Conservation (phyloP, 2,797 vertebrate species). For the Tadarida brasiliensis region DNA sequence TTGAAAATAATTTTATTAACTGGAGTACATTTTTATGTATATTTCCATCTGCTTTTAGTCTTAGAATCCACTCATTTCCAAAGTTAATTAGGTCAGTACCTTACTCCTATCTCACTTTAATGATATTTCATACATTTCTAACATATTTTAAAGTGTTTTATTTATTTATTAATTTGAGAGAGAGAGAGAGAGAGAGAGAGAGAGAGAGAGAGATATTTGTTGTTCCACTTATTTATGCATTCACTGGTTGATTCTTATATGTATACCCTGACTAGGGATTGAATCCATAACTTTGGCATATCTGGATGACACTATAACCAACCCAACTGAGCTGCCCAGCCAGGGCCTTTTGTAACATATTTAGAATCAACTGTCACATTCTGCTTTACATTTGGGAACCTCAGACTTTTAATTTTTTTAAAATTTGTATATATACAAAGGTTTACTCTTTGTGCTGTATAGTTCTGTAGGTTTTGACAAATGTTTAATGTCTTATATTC, state of each 20-base stretch:
- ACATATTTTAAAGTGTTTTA: not conserved
- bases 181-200: too few relatives aligned
- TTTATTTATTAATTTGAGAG: too few relatives aligned
- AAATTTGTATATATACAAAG: not conserved
- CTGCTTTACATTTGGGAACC: not conserved
- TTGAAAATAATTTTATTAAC: slow-evolving; percentile 11
- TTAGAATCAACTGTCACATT: not conserved
- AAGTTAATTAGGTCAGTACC: not conserved
- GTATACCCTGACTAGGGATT: too few relatives aligned
- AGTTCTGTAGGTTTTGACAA: not conserved
- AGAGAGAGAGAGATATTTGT: too few relatives aligned
- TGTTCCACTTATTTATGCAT: too few relatives aligned
- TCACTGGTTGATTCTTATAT: too few relatives aligned
- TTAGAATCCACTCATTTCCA: not conserved
- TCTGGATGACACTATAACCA: too few relatives aligned
- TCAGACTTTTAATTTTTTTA: not conserved
- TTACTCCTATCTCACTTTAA: not conserved
- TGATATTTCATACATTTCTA: not conserved
- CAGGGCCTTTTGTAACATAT: not conserved
- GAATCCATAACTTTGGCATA: too few relatives aligned
- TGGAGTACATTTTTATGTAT: not conserved
- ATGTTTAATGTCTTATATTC: not conserved
- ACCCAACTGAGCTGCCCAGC: too few relatives aligned
- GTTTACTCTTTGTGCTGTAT: not conserved
- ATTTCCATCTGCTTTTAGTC: not conserved